These are phyloP conservation scores for Oxycera nigricornis DNA, from an alignment of 2,888 invertebrate genomes.

Conservation along the genomic window DNA sequence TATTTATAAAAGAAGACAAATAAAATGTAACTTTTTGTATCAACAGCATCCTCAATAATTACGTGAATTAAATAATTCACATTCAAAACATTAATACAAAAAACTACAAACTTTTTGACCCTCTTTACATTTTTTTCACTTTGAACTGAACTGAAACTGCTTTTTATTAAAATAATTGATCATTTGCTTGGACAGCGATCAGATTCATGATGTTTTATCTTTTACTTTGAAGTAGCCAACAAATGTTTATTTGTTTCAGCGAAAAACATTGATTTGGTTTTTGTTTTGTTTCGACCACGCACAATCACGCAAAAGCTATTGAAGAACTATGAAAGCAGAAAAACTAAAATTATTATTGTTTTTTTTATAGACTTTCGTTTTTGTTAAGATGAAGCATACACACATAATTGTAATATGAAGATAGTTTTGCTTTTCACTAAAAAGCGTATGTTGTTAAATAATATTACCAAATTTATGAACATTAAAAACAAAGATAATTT, in stretches of 20 bases:
- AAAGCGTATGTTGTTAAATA: too few relatives aligned
- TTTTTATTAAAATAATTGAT: too few relatives aligned
- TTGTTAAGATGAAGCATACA: background rate
- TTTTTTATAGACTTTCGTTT: background rate
- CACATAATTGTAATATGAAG: background rate
- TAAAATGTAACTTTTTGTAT: background rate
- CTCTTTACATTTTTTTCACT: background rate
- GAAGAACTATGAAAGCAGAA: background rate
- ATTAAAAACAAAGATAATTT: too few relatives aligned
- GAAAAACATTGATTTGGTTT: background rate
- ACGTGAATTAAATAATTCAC: background rate
- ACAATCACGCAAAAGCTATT: background rate
- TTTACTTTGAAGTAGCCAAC: background rate
- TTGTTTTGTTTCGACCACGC: conserved; percentile 13
- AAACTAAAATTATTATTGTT: background rate
- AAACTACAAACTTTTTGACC: background rate
- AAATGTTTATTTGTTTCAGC: background rate
- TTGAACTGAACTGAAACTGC: background rate
- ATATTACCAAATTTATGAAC: too few relatives aligned
- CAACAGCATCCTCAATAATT: conserved; percentile 31
- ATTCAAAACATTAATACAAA: conserved; percentile 11
- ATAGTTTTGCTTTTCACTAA: background rate
- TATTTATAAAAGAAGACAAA: background rate
- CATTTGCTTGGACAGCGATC: too few relatives aligned
- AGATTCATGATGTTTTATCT: too few relatives aligned